Conservation (phyloP, 2,113 vertebrate species). For the Empidonax traillii region DNA sequence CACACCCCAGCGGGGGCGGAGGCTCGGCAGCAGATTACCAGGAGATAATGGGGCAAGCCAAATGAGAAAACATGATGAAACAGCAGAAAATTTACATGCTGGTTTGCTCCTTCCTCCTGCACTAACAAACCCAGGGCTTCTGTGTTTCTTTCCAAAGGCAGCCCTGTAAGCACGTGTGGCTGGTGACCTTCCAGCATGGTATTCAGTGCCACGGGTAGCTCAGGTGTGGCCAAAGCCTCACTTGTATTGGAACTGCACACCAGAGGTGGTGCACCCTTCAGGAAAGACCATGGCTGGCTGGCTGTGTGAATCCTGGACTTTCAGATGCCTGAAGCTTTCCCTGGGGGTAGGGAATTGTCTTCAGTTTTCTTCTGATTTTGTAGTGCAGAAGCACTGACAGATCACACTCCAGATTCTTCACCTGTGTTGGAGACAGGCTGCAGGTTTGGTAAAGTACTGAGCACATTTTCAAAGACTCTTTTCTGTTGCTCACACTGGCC, state of each 20-base stretch:
- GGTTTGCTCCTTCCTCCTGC: not conserved
- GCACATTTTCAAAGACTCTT: not conserved
- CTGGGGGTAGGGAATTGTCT: not conserved
- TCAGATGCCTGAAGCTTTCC: not conserved
- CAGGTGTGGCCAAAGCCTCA: not conserved
- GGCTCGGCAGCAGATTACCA: not conserved
- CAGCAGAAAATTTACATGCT: slow-evolving; percentile 37
- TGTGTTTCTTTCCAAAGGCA: not conserved
- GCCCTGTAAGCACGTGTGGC: accelerated
- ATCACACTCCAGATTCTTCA: not conserved
- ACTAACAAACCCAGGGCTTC: not conserved
- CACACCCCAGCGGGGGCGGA: not conserved
- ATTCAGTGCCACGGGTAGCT: not conserved
- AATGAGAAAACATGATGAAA: slow-evolving; percentile 46
- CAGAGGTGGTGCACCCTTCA: accelerated
- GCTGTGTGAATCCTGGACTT: not conserved
- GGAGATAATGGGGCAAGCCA: slow-evolving; percentile 45
- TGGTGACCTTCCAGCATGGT: not conserved
- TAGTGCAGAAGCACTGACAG: not conserved
- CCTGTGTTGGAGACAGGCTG: accelerated
- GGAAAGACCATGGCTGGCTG: accelerated
- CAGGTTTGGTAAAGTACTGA: not conserved
- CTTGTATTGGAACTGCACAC: not conserved
- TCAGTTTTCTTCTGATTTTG: not conserved
- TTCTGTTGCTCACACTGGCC: not conserved